phyloP scores from a whole-genome alignment of 2,113 vertebrate genomes.

The Pygoscelis adeliae region DNA sequence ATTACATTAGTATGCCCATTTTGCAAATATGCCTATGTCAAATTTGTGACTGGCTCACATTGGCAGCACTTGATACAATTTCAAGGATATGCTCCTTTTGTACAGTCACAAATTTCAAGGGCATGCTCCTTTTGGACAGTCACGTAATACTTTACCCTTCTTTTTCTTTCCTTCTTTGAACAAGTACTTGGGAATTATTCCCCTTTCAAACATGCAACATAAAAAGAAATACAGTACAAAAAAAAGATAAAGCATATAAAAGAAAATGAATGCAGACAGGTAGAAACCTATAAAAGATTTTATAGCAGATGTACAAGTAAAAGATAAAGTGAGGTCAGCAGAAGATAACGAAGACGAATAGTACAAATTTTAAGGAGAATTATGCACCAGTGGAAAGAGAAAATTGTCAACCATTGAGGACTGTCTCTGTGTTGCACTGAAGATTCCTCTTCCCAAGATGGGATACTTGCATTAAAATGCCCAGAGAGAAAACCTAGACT shows the following conservation, averaged over 20 bases:
- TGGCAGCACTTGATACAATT: background rate
- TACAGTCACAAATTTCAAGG: background rate
- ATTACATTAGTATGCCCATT: background rate
- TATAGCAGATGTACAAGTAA: background rate
- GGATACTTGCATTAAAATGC: background rate
- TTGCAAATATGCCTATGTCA: background rate
- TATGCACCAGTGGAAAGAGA: background rate
- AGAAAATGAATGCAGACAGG: background rate
- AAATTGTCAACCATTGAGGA: background rate
- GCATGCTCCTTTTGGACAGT: background rate
- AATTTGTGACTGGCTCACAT: background rate
- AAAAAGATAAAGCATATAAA: background rate
- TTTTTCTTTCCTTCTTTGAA: background rate
- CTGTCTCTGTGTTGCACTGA: background rate
- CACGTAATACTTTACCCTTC: background rate
- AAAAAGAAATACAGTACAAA: background rate
- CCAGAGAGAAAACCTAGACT: background rate
- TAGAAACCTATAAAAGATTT: background rate
- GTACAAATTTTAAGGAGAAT: background rate
- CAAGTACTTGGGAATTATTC: background rate
- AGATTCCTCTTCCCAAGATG: background rate
- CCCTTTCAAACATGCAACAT: background rate
- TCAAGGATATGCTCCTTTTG: background rate
- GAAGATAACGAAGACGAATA: background rate
- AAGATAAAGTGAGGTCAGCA: background rate